Conservation (phyloP, 2,888 invertebrate species). For the Steinernema carpocapsae region DNA sequence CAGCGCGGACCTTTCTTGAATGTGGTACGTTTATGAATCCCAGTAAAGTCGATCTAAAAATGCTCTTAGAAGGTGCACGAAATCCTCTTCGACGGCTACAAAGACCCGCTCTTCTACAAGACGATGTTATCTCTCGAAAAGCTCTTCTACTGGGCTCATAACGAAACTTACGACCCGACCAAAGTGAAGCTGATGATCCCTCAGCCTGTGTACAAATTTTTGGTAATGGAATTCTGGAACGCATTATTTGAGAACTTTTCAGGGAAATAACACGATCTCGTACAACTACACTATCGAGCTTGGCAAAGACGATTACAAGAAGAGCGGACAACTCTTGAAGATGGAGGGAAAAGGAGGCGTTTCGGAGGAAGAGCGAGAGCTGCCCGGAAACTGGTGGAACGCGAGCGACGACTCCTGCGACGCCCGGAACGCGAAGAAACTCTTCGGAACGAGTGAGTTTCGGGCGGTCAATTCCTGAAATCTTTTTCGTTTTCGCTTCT, state of each 20-base stretch:
- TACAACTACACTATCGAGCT: not conserved
- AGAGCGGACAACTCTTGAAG: not conserved
- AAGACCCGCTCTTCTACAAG: constrained; percentile 14
- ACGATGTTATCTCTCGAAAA: too few relatives aligned
- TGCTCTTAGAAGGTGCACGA: constrained; percentile 5
- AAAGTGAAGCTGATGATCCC: not conserved
- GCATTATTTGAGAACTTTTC: too few relatives aligned
- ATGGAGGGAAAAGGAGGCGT: not conserved
- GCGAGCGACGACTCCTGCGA: not conserved
- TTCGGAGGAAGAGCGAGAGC: not conserved
- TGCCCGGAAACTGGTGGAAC: constrained; percentile 14
- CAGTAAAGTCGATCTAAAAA: not conserved
- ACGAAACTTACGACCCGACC: not conserved
- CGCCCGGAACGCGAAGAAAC: not conserved
- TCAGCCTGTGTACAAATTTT: not conserved
- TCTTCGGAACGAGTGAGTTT: constrained; percentile 10
- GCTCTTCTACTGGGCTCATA: not conserved
- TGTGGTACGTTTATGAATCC: not conserved
- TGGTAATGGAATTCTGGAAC: not conserved
- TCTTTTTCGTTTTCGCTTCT: too few relatives aligned
- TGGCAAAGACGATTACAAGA: not conserved
- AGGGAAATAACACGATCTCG: not conserved
- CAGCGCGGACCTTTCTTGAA: constrained; percentile 7
- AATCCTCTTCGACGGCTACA: constrained; percentile 14
- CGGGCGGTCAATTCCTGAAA: too few relatives aligned